phyloP scores from a whole-genome alignment of 2,797 vertebrate genomes.

The Catharus ustulatus region DNA sequence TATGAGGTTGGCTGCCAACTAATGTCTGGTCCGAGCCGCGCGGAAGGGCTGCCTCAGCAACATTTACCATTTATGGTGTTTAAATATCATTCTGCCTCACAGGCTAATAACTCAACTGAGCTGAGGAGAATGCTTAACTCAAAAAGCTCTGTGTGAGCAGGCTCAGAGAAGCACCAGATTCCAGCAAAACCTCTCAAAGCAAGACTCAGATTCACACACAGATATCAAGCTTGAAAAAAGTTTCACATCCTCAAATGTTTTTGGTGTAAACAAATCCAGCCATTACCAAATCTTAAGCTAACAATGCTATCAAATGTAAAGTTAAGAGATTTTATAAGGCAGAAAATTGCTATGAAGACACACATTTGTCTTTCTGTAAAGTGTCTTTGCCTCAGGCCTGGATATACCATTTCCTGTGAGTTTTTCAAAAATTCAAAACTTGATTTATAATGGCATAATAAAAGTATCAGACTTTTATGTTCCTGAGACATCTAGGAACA shows the following conservation, averaged over 20 bases:
- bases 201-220: not conserved
- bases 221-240: not conserved
- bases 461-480: not conserved
- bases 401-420: not conserved
- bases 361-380: not conserved
- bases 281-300: not conserved
- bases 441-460: not conserved
- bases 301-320: not conserved
- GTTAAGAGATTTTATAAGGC: not conserved
- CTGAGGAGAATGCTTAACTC: slow-evolving; percentile 60
- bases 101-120: slow-evolving; percentile 56
- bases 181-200: not conserved
- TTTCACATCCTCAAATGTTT: not conserved
- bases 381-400: not conserved
- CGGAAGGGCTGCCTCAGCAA: slow-evolving; percentile 50
- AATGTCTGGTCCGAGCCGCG: not conserved
- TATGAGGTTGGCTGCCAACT: slow-evolving; percentile 11
- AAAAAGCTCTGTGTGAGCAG: slow-evolving; percentile 1
- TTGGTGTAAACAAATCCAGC: not conserved
- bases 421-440: not conserved
- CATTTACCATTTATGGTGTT: slow-evolving; percentile 83
- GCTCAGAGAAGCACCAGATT: slow-evolving; percentile 1
- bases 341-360: not conserved
- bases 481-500: not conserved
- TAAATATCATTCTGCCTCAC: slow-evolving; percentile 69